Evolutionary conservation across 2,888 invertebrate genomes (phyloP).

Genomic region (Caenorhabditis uteleia): DNA sequence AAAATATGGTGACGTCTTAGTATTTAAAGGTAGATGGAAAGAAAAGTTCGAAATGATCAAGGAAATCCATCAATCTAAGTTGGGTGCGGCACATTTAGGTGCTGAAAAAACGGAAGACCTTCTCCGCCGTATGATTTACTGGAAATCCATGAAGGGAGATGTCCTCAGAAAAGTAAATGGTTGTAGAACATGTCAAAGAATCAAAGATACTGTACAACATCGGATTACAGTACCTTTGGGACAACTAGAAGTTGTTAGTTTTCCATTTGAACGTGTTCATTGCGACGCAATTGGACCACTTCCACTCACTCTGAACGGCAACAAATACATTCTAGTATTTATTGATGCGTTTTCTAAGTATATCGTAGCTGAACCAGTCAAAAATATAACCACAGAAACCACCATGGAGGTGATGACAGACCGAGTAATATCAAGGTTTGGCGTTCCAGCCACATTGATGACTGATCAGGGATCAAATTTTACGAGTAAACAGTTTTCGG

Average conservation of each 20-base stretch:
- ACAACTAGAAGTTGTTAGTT: background rate
- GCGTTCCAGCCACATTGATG: slow-evolving; percentile 7
- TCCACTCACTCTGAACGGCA: slow-evolving; percentile 15
- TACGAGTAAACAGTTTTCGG: slow-evolving; percentile 1
- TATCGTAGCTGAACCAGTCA: slow-evolving; percentile 5
- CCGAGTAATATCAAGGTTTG: slow-evolving; percentile 6
- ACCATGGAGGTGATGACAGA: slow-evolving; percentile 2
- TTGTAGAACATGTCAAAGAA: slow-evolving; percentile 1
- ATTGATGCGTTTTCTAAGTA: slow-evolving; percentile 22
- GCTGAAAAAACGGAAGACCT: background rate
- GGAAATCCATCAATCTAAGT: background rate
- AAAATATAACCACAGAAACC: background rate
- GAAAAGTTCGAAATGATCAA: background rate
- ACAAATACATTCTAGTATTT: slow-evolving; percentile 15
- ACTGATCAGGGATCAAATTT: slow-evolving; percentile 18
- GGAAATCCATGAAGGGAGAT: too few relatives aligned
- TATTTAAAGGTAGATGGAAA: background rate
- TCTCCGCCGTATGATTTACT: too few relatives aligned
- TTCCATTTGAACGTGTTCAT: slow-evolving; percentile 27
- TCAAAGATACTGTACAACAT: slow-evolving; percentile 2
- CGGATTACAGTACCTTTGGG: background rate
- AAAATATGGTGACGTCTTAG: too few relatives aligned
- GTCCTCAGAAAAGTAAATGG: too few relatives aligned
- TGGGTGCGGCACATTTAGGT: background rate
- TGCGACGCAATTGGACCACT: slow-evolving; percentile 32